These are phyloP conservation scores for Eupithecia insigniata DNA, from an alignment of 2,888 invertebrate species.

Conservation along the genomic window DNA sequence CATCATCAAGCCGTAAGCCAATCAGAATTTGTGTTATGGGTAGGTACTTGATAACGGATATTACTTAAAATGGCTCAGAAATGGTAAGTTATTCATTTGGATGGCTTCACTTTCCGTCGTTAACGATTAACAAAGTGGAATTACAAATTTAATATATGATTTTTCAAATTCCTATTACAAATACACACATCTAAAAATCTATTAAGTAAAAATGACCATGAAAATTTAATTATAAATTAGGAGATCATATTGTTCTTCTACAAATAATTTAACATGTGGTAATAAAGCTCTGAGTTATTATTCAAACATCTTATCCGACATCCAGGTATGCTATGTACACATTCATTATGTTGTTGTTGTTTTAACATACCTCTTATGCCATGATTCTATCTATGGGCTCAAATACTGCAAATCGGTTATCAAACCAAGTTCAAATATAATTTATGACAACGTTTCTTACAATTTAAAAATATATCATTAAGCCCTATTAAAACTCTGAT, in stretches of 20 bases:
- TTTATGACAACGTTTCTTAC: constrained; percentile 27
- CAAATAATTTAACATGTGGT: constrained; percentile 78
- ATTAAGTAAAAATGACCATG: constrained; percentile 84
- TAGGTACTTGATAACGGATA: too few relatives aligned
- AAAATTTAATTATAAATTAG: constrained; percentile 82
- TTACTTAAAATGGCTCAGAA: constrained; percentile 58
- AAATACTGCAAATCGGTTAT: constrained; percentile 58
- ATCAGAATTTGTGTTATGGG: too few relatives aligned
- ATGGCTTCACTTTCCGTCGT: constrained; percentile 65
- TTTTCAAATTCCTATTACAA: constrained; percentile 63
- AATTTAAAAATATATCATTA: constrained; percentile 29
- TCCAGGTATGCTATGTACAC: constrained; percentile 51
- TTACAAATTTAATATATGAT: constrained; percentile 69
- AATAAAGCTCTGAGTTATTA: constrained; percentile 73
- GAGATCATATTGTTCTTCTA: constrained; percentile 80
- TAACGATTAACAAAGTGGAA: constrained; percentile 55
- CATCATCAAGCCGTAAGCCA: too few relatives aligned
- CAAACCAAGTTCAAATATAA: constrained; percentile 24
- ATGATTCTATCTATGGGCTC: constrained; percentile 56
- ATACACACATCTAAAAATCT: constrained; percentile 73
- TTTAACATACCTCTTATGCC: constrained; percentile 16
- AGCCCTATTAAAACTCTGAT: constrained; percentile 60
- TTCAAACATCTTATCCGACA: constrained; percentile 60
- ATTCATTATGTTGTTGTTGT: neutral
- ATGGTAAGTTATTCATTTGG: constrained; percentile 58